Evolutionary conservation across 2,888 invertebrate genomes (phyloP).

Genomic region (Lepidochitona cinerea): DNA sequence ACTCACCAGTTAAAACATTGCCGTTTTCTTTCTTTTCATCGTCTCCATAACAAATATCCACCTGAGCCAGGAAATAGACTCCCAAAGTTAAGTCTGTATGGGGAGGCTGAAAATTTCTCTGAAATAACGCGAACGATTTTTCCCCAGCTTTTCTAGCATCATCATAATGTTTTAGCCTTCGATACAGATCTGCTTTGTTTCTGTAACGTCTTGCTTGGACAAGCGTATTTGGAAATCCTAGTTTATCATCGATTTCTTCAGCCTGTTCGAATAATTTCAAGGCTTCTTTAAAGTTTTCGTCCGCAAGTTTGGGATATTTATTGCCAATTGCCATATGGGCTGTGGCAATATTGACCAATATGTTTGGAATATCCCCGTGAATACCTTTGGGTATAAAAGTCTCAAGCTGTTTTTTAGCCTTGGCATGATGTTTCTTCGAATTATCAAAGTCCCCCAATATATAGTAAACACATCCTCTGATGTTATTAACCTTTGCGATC

Average conservation of each 20-base stretch:
- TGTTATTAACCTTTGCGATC: background rate
- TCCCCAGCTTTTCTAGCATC: background rate
- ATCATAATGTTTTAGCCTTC: background rate
- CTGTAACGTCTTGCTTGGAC: background rate
- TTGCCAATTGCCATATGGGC: background rate
- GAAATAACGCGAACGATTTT: background rate
- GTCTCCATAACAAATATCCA: too few relatives aligned
- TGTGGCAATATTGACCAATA: background rate
- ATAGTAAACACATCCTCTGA: background rate
- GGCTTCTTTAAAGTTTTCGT: background rate
- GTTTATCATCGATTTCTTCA: background rate
- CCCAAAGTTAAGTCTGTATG: background rate
- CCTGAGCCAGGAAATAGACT: background rate
- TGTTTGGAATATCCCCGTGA: background rate
- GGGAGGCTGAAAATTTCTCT: background rate
- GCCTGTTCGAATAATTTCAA: background rate
- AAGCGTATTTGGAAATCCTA: background rate
- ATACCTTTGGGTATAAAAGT: background rate
- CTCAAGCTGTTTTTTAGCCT: background rate
- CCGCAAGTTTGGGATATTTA: background rate
- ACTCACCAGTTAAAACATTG: too few relatives aligned
- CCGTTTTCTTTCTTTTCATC: too few relatives aligned
- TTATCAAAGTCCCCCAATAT: background rate
- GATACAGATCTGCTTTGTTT: background rate
- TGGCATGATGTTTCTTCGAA: background rate